Evolutionary conservation across 2,797 vertebrate species (phyloP).

Genomic region (Acridotheres tristis): DNA sequence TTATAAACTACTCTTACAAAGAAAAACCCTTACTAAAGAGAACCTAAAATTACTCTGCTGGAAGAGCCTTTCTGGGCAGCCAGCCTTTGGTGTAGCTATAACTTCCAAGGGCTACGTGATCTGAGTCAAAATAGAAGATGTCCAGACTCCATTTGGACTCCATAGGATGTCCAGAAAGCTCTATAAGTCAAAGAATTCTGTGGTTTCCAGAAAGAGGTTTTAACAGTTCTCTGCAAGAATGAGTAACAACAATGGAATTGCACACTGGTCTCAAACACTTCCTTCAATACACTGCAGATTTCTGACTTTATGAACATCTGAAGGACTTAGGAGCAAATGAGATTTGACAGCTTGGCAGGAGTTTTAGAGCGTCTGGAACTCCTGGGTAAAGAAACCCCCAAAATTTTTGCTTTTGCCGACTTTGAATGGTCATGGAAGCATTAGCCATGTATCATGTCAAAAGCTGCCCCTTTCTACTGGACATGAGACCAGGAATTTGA

Average conservation of each 20-base stretch:
- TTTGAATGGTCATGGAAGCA: background rate
- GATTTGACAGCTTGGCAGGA: background rate
- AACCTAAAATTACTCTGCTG: background rate
- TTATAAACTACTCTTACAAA: background rate
- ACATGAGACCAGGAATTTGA: background rate
- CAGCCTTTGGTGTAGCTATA: background rate
- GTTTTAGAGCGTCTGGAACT: background rate
- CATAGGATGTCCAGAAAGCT: background rate
- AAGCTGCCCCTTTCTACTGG: rapidly evolving
- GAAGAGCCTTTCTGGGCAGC: background rate
- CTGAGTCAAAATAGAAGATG: background rate
- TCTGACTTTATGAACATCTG: background rate
- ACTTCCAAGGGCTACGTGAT: background rate
- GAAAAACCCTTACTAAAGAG: background rate
- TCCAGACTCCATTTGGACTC: background rate
- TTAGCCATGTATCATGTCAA: background rate
- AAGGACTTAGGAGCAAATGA: background rate
- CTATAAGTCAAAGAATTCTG: background rate
- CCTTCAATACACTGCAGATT: background rate
- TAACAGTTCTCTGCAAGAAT: background rate
- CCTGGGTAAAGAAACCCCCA: background rate
- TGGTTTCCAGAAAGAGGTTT: background rate
- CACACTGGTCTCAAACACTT: background rate
- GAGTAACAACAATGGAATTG: background rate
- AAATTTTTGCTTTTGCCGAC: background rate